Conservation (phyloP, 2,113 vertebrate species). For the Pantherophis guttatus region DNA sequence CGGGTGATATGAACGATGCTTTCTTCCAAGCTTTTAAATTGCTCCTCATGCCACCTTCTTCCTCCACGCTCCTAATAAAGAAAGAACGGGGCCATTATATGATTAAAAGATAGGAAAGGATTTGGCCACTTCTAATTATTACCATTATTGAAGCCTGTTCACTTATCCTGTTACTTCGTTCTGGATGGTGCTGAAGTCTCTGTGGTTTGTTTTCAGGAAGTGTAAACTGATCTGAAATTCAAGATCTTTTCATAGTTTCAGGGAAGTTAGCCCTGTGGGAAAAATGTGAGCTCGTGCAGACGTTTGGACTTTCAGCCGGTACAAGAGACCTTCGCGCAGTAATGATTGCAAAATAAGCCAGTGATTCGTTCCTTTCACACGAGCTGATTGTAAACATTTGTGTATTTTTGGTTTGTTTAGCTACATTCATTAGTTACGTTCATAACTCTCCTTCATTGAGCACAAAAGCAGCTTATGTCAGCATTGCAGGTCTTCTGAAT, state of each 20-base stretch:
- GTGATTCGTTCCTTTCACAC: neutral
- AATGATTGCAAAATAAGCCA: neutral
- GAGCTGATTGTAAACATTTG: neutral
- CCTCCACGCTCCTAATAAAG: neutral
- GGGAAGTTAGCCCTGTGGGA: constrained; percentile 22
- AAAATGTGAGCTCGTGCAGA: neutral
- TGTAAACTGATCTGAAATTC: constrained; percentile 7
- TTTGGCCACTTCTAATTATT: neutral
- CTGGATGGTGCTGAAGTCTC: neutral
- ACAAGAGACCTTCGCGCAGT: constrained; percentile 5
- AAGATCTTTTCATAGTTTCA: neutral
- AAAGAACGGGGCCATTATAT: neutral
- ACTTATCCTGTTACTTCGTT: neutral
- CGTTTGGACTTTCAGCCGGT: neutral
- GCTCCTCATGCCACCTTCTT: neutral
- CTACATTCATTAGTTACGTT: neutral
- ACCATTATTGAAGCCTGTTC: neutral
- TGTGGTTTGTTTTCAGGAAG: constrained; percentile 1
- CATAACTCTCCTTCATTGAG: neutral
- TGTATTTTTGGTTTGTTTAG: neutral
- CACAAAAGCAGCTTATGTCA: neutral
- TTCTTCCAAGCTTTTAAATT: neutral
- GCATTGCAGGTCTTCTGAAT: neutral
- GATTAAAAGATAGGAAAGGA: neutral
- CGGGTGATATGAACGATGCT: neutral